phyloP scores from a whole-genome alignment of 2,113 vertebrate species.

The Epinephelus lanceolatus region DNA sequence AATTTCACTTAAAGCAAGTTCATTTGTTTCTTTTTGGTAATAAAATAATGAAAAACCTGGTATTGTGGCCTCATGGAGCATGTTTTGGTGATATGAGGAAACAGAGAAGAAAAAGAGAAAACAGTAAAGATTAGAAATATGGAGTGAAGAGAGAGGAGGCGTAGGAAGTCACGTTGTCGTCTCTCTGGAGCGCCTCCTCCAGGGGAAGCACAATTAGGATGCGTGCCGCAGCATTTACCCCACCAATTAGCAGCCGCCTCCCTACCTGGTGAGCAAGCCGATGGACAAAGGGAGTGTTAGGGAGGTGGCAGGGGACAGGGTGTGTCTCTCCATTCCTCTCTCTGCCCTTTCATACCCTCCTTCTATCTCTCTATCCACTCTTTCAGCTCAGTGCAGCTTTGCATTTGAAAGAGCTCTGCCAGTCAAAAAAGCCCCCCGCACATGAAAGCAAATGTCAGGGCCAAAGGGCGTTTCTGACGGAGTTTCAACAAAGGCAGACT shows the following conservation, averaged over 20 bases:
- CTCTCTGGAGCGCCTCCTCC: conserved; percentile 1
- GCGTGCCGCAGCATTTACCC: conserved; percentile 57
- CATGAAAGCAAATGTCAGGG: conserved; percentile 83
- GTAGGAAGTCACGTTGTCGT: conserved; percentile 2
- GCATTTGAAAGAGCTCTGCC: conserved; percentile 68
- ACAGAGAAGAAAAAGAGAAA: background rate
- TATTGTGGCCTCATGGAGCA: background rate
- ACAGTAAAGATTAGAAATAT: background rate
- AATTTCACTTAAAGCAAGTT: background rate
- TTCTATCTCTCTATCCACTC: background rate
- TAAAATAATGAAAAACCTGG: background rate
- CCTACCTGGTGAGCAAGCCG: conserved; percentile 36
- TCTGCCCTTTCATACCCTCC: conserved; percentile 6
- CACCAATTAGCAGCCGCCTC: conserved; percentile 60
- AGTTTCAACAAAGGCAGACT: conserved; percentile 47
- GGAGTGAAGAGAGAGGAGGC: background rate
- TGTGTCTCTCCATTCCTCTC: background rate
- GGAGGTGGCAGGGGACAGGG: conserved; percentile 28
- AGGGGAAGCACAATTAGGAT: conserved; percentile 38
- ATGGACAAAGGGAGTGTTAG: conserved; percentile 18
- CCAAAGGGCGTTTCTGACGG: conserved; percentile 63
- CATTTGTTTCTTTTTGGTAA: background rate
- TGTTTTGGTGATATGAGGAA: background rate
- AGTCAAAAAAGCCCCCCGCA: conserved; percentile 20
- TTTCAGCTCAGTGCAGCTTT: conserved; percentile 45